Base-by-base conservation (phyloP, 1,140 invertebrate genomes). In the Coboldia fuscipes region DNA sequence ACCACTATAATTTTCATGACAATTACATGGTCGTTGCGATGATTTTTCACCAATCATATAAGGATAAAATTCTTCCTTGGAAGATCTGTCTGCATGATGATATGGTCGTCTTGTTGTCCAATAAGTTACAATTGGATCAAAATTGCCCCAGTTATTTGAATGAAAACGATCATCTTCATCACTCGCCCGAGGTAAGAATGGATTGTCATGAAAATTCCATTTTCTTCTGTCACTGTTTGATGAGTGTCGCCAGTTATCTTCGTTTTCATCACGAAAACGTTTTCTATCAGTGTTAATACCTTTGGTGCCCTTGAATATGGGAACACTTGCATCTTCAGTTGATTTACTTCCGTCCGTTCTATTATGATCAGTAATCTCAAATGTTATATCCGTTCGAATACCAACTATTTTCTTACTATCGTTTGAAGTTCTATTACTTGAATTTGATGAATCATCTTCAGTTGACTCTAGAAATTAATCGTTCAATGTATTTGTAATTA, bases 321-420 rank as follows among this genome's bases (percentile, higher is more conserved):
- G 51, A 16, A 54, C 51, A 36, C 49, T 52, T 19, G 51, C 51
- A 33, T 54, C 49, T 36, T 54, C 6, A n/a, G 30, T 29, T 13
- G 14, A 4, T 10, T 17, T 16, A 16, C 15, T 16, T 16, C 15
- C 29, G 12, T 17, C 29, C 14, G 10, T 14, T 13, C 19, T 32
- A 27, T 46, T 44, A 33, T 53, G 49, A 29, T 49, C 45, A 19
- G 50, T 50, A 29, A 55, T 51, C 33, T 55, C 52, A 40, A 55
- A 55, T 40, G 52, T 55, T 37, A 55, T 52, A 39, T 55, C 52
- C 13, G 52, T 55, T 37, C 52, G 51, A 37, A 55, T 54, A 33
- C 51, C 51, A 41, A 55, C 52, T 34, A 46, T 47, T 41, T 54
- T 54, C 40, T 47, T 52, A 39, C 47, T 47, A 42, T 54, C 54